phyloP scores from a whole-genome alignment of 2,113 vertebrate genomes.

The Gallinago media region DNA sequence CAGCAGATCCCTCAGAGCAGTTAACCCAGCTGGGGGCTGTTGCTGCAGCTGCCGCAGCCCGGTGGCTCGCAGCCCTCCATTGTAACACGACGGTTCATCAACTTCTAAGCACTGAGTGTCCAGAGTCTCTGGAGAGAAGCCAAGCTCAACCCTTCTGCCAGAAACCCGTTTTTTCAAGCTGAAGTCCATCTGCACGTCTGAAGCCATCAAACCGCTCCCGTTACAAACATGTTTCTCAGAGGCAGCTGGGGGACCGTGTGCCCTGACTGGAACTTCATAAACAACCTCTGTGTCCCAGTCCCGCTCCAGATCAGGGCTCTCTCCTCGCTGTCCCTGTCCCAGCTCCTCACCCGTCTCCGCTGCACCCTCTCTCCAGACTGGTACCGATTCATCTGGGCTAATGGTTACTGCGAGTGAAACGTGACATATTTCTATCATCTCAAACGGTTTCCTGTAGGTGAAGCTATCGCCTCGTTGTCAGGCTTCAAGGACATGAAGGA shows the following conservation, averaged over 20 bases:
- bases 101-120: slow-evolving; percentile 16
- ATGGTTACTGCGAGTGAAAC: background rate
- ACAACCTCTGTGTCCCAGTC: background rate
- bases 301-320: background rate
- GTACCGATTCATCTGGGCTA: background rate
- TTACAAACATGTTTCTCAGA: background rate
- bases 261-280: background rate
- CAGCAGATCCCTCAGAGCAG: background rate
- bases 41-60: background rate
- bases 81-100: background rate
- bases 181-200: slow-evolving; percentile 19
- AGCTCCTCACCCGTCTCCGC: background rate
- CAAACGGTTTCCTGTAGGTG: background rate
- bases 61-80: background rate
- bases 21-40: background rate
- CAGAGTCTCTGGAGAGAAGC: slow-evolving; percentile 26
- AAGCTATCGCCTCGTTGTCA: background rate
- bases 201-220: background rate
- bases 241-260: background rate
- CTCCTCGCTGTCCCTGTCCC: background rate
- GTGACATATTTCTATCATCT: background rate
- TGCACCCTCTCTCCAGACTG: background rate
- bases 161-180: slow-evolving; percentile 8
- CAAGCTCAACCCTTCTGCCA: slow-evolving; percentile 11
- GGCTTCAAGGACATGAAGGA: background rate